Evolutionary conservation across 1,140 invertebrate genomes (phyloP).

Genomic region (Cepaea nemoralis): DNA sequence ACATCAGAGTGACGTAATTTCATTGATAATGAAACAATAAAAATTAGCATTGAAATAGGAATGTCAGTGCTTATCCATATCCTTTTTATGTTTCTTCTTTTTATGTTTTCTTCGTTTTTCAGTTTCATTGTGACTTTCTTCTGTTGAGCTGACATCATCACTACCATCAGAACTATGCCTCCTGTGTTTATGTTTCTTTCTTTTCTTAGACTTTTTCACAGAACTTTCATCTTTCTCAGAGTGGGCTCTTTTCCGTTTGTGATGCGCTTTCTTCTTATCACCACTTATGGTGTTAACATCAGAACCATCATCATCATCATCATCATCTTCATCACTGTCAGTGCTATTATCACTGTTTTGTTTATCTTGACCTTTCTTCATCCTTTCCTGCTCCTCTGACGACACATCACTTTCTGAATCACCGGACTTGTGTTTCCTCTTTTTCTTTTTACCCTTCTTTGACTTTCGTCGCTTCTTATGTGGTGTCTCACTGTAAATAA

Average conservation of each 20-base stretch:
- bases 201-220: not conserved
- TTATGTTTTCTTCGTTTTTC: not conserved
- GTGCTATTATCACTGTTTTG: conserved; percentile 2
- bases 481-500: not conserved
- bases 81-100: not conserved
- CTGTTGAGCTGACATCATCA: not conserved
- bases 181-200: not conserved
- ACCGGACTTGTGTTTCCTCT: not conserved
- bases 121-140: not conserved
- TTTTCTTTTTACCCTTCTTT: conserved; percentile 26
- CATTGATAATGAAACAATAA: too few species aligned
- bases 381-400: not conserved
- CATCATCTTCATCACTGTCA: too few species aligned
- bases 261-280: not conserved
- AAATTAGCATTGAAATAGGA: too few species aligned
- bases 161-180: not conserved
- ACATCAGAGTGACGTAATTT: too few species aligned
- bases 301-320: not conserved
- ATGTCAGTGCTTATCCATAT: too few species aligned
- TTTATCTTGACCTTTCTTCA: conserved; percentile 20
- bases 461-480: conserved; percentile 15
- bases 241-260: not conserved
- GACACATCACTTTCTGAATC: not conserved
- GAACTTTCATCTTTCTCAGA: not conserved
- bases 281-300: not conserved